Evolutionary conservation across 30 jellyfish, hydroid and myxozoan species (phyloP).

Genomic region (Catostylus mosaicus): DNA sequence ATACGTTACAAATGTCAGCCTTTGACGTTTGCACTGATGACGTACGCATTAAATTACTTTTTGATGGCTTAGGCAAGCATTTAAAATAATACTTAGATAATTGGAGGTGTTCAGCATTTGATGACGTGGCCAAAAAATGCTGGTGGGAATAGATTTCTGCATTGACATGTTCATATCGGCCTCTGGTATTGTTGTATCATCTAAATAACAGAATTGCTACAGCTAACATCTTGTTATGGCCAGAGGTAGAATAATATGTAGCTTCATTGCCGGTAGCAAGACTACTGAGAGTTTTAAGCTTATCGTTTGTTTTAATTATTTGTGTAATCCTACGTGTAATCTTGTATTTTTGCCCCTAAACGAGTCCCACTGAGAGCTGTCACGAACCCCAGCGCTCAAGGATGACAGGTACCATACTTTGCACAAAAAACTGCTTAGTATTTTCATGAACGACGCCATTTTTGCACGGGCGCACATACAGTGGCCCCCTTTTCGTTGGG

Average conservation of each 20-base stretch:
- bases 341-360: too few relatives aligned
- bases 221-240: conserved; percentile 20
- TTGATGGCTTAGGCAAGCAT: conserved; percentile 2
- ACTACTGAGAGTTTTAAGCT: too few relatives aligned
- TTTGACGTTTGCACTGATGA: background rate
- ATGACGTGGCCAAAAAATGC: background rate
- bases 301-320: too few relatives aligned
- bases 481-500: too few relatives aligned
- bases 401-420: too few relatives aligned
- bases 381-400: too few relatives aligned
- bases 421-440: too few relatives aligned
- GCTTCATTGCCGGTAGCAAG: conserved; percentile 1
- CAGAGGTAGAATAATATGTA: conserved; percentile 31
- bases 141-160: too few relatives aligned
- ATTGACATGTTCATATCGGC: background rate
- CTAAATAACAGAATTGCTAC: conserved; percentile 21
- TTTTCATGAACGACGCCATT: too few relatives aligned
- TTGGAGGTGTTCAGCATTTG: background rate
- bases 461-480: too few relatives aligned
- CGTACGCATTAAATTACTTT: background rate
- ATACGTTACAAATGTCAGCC: background rate
- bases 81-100: background rate
- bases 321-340: too few relatives aligned
- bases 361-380: too few relatives aligned
- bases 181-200: conserved; percentile 17